These are phyloP conservation scores for Drosophila antonietae DNA, from an alignment of 2,888 invertebrate genomes.

Conservation along the genomic window DNA sequence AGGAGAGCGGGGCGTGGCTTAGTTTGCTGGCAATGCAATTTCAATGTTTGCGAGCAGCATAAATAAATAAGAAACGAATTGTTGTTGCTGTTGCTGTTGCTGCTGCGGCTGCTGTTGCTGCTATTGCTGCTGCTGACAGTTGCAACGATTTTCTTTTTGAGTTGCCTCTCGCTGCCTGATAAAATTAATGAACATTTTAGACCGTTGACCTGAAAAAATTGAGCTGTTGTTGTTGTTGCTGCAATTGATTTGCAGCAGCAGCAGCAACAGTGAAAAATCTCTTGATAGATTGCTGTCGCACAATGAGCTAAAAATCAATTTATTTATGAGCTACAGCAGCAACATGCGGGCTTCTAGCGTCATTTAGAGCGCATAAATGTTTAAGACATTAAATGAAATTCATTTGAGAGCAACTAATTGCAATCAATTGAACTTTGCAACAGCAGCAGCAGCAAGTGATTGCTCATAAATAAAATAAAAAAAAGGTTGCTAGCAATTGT, in stretches of 20 bases:
- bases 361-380: slow-evolving; percentile 47
- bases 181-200: slow-evolving; percentile 74
- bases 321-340: slow-evolving; percentile 52
- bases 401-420: slow-evolving; percentile 68
- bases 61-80: slow-evolving; percentile 55
- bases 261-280: slow-evolving; percentile 19
- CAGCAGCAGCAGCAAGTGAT: slow-evolving; percentile 21
- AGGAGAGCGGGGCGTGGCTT: background rate
- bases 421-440: slow-evolving; percentile 59
- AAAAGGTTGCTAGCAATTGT: slow-evolving; percentile 6
- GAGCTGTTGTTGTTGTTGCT: slow-evolving; percentile 23
- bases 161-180: slow-evolving; percentile 44
- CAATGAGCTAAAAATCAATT: slow-evolving; percentile 58
- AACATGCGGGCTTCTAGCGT: slow-evolving; percentile 15
- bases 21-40: slow-evolving; percentile 56
- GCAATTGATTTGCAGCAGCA: slow-evolving; percentile 44
- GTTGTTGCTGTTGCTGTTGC: slow-evolving; percentile 16
- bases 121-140: slow-evolving; percentile 55
- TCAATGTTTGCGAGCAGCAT: slow-evolving; percentile 62
- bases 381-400: slow-evolving; percentile 42
- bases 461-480: slow-evolving; percentile 33
- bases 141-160: slow-evolving; percentile 64
- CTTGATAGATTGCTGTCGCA: slow-evolving; percentile 40
- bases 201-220: slow-evolving; percentile 60
- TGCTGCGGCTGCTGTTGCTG: slow-evolving; percentile 8